Evolutionary conservation across 1,140 invertebrate species (phyloP).

Genomic region (Cyclargus thomasi): DNA sequence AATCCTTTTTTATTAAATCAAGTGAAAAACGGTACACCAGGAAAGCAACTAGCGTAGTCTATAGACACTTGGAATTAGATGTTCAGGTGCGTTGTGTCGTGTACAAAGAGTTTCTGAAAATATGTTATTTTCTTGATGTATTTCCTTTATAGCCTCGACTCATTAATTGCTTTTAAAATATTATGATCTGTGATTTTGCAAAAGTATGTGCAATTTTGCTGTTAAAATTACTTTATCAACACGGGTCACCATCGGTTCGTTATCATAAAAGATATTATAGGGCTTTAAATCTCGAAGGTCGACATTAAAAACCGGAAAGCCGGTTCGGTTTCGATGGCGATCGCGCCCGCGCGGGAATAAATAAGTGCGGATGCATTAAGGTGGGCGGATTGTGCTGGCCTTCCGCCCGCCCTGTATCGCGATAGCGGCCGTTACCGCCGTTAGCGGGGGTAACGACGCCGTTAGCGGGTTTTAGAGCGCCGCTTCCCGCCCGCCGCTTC

Average conservation of each 20-base stretch:
- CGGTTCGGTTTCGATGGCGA: constrained; percentile 25
- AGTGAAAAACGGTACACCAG: too few species aligned
- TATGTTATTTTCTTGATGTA: too few species aligned
- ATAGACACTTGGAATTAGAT: too few species aligned
- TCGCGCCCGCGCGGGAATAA: constrained; percentile 53
- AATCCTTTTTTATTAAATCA: too few species aligned
- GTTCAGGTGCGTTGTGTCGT: too few species aligned
- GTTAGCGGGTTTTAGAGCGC: constrained; percentile 45
- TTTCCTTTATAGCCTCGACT: too few species aligned
- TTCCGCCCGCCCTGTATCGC: constrained; percentile 61
- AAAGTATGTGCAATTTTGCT: too few species aligned
- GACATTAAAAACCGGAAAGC: constrained; percentile 30
- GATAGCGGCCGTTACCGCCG: constrained; percentile 40
- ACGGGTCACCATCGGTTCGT: background rate
- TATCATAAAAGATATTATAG: background rate
- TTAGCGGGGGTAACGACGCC: constrained; percentile 46
- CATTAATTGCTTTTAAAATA: too few species aligned
- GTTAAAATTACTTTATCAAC: too few species aligned
- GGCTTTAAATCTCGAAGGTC: background rate
- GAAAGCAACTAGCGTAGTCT: too few species aligned
- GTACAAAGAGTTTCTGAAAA: too few species aligned
- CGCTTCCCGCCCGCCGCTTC: constrained; percentile 52
- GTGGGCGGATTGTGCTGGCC: constrained; percentile 51
- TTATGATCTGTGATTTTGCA: too few species aligned
- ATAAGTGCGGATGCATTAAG: constrained; percentile 65